phyloP scores from a whole-genome alignment of 2,113 vertebrate species.

The Corvus moneduloides region DNA sequence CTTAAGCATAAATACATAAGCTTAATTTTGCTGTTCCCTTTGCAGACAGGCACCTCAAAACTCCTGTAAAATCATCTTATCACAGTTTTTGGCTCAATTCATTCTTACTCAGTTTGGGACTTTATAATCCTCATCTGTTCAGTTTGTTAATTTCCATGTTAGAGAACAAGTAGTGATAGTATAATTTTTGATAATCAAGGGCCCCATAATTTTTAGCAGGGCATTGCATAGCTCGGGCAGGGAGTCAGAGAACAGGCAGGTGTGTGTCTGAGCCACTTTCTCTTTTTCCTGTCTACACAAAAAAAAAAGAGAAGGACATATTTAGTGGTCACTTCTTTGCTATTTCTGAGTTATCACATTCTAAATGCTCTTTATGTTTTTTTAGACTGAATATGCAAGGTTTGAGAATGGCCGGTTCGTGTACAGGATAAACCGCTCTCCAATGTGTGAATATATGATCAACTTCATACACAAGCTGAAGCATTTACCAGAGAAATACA shows the following conservation, averaged over 20 bases:
- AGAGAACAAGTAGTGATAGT: neutral
- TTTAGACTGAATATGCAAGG: conserved; percentile 95
- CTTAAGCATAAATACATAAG: neutral
- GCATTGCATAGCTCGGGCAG: neutral
- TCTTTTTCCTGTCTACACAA: neutral
- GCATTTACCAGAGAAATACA: conserved; percentile 98
- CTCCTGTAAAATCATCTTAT: neutral
- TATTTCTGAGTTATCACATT: neutral
- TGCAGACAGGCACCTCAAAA: neutral
- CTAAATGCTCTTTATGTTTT: neutral
- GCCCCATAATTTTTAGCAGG: neutral
- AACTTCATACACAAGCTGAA: conserved; percentile 99
- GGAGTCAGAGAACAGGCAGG: neutral
- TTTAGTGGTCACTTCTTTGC: neutral
- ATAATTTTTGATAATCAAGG: neutral
- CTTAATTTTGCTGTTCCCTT: neutral
- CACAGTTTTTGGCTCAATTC: neutral
- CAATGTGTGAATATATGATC: conserved; percentile 99
- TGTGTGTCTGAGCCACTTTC: neutral
- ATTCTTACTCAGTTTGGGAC: neutral
- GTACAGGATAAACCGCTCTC: conserved; percentile 97
- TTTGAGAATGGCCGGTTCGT: conserved; percentile 98
- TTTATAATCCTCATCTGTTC: neutral
- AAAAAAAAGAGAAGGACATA: neutral
- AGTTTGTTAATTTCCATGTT: neutral